Percentiles rank a stretch among this genome's conserved stretches.
phyloP scores from a whole-genome alignment of 1,140 invertebrate species.

The Drosophila erecta region DNA sequence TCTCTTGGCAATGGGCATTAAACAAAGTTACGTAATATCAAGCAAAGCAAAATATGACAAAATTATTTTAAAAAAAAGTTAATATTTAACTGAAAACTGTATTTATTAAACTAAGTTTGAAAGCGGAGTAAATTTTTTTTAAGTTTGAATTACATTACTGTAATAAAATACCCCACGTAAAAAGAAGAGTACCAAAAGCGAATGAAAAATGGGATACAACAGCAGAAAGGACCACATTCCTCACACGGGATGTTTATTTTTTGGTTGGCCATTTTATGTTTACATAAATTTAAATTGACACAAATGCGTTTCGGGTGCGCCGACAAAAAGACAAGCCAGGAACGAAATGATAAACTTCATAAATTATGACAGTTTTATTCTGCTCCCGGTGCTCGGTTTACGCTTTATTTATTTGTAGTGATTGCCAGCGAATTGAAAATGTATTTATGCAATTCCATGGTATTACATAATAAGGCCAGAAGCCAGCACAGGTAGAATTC shows the following conservation, averaged over 20 bases:
- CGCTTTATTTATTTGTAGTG: constrained; percentile 60
- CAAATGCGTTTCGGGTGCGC: constrained; percentile 59
- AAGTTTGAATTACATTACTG: neutral
- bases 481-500: neutral
- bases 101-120: too few species aligned
- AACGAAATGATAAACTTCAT: constrained; percentile 71
- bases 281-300: constrained; percentile 83
- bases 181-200: constrained; percentile 24
- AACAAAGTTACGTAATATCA: neutral
- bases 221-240: constrained; percentile 42
- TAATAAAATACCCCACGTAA: too few species aligned
- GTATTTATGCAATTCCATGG: constrained; percentile 64
- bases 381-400: constrained; percentile 24
- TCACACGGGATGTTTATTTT: constrained; percentile 27
- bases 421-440: constrained; percentile 61
- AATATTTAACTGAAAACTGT: too few species aligned
- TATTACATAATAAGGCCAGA: constrained; percentile 28
- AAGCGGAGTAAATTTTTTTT: neutral
- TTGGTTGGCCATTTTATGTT: constrained; percentile 67
- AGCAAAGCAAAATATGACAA: too few species aligned
- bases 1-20: too few species aligned
- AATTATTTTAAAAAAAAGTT: neutral
- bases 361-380: constrained; percentile 68
- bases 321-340: constrained; percentile 22
- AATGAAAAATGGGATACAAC: constrained; percentile 64